phyloP scores from a whole-genome alignment of 2,797 vertebrate genomes.

The Calcarius lapponicus region DNA sequence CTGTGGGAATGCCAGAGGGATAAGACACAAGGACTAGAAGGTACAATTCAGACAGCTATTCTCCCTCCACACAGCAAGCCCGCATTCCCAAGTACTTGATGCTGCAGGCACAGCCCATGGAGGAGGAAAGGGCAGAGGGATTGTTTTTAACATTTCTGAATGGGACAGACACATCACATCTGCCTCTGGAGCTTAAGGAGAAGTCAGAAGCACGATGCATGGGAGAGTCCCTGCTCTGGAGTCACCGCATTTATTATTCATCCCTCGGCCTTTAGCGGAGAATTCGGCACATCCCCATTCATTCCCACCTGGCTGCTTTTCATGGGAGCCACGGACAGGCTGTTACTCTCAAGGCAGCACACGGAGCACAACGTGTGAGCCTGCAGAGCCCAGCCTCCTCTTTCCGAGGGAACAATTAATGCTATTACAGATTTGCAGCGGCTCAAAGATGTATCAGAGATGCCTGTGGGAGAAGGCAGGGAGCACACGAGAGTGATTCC shows the following conservation, averaged over 20 bases:
- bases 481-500: neutral
- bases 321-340: neutral
- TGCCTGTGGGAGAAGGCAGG: neutral
- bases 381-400: neutral
- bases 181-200: neutral
- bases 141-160: neutral
- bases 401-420: neutral
- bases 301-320: slow-evolving; percentile 10
- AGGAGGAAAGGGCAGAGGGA: neutral
- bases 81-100: neutral
- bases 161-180: neutral
- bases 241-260: slow-evolving; percentile 14
- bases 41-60: neutral
- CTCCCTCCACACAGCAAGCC: neutral
- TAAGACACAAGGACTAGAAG: neutral
- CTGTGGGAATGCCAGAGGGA: neutral
- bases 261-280: slow-evolving; percentile 24
- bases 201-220: neutral
- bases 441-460: neutral
- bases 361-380: neutral
- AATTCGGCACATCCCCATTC: neutral
- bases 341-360: neutral
- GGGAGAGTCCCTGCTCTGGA: neutral
- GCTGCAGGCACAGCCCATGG: neutral
- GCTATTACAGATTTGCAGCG: neutral